Evolutionary conservation across 2,113 vertebrate species (phyloP), one percentile per base, ranked within the genome.

Genomic region (Paralichthys olivaceus): DNA sequence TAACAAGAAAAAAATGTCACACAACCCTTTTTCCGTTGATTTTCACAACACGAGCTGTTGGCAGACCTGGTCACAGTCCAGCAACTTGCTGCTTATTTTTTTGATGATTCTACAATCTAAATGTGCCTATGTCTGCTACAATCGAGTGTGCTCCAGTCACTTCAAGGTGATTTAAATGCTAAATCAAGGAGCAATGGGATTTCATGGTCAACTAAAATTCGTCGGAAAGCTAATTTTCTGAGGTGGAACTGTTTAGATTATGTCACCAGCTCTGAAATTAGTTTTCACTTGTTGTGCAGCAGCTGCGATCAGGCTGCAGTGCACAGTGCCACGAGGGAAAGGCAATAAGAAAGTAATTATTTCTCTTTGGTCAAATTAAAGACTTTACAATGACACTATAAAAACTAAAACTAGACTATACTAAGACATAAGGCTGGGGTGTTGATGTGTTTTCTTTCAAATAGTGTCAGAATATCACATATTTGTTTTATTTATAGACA

Each of bases 141-240:
- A 87, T 69, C 28, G 71, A 69, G 66, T 76, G 32, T 17, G 59
- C 79, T 80, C 75, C 61, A 60, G 75, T 69, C 61, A 79, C 60
- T 80, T 79, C 56, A 45, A 87, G 84, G 77, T 6, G 3, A 70
- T 83, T 88, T 75, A 87, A 85, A 85, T 75, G 82, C 68, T 76
- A 73, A 84, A 87, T 83, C 57, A 83, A 75, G 64, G 70, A 55
- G 76, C 59, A 59, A 58, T 32, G 75, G 62, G 72, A 89, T 86
- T 86, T 87, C 67, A 79, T 51, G 79, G 78, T 72, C 72, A 75
- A 75, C 70, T 43, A 64, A 75, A 84, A 84, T 79, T 73, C 40
- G 84, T 84, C 72, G 74, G 15, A 72, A 80, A 79, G 77, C 76
- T 34, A 37, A 85, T 90, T 88, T 75, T 77, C 71, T 13, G 32